Evolutionary conservation across 64 coral and sea anemone species (phyloP).

Genomic region (Pachyseris speciosa): DNA sequence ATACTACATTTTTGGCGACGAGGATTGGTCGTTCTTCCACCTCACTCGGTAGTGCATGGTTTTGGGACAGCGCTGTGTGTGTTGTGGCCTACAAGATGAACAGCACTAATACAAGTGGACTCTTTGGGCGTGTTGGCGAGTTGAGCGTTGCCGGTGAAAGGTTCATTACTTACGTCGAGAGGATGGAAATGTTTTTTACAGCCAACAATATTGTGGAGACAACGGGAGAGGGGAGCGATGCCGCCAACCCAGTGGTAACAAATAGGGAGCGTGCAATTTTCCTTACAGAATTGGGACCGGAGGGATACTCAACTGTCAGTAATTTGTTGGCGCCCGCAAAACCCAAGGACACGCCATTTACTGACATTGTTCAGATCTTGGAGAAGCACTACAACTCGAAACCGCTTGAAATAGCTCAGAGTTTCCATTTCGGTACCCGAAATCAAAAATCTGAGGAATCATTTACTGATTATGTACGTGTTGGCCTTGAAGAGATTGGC

Average conservation of each 20-base stretch:
- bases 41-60: too few species aligned
- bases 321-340: constrained; percentile 55
- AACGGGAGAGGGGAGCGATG: constrained; percentile 36
- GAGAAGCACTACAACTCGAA: constrained; percentile 53
- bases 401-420: constrained; percentile 45
- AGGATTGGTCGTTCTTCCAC: too few species aligned
- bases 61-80: background rate
- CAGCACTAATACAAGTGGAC: constrained; percentile 18
- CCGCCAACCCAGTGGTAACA: constrained; percentile 30
- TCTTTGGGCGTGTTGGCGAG: constrained; percentile 60
- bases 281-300: constrained; percentile 64
- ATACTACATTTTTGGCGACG: too few species aligned
- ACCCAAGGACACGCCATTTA: constrained; percentile 48
- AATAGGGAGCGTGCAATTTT: constrained; percentile 78
- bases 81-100: constrained; percentile 2
- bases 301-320: constrained; percentile 48
- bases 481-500: constrained; percentile 32
- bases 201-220: constrained; percentile 59
- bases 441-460: constrained; percentile 42
- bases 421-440: constrained; percentile 64
- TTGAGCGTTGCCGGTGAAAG: constrained; percentile 19
- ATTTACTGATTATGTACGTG: constrained; percentile 37
- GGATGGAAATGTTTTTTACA: constrained; percentile 69
- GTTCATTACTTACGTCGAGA: constrained; percentile 61
- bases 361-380: constrained; percentile 8